A percentile compares a stretch with the other conserved stretches of the same genome.
Evolutionary conservation across 2,113 vertebrate genomes (phyloP).

Genomic region (Raphicerus campestris): DNA sequence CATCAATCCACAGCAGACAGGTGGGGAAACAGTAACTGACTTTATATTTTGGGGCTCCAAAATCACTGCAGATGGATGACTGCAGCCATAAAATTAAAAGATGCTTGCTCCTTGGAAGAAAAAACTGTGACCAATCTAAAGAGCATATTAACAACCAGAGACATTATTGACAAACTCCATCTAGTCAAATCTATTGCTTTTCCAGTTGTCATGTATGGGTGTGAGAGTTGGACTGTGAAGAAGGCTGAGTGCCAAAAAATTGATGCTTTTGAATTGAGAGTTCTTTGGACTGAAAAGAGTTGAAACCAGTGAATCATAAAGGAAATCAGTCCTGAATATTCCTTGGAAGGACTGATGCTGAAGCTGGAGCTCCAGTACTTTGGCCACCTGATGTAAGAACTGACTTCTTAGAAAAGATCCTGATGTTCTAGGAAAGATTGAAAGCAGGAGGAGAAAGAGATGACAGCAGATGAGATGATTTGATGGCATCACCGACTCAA

Average conservation of each 20-base stretch:
- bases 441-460: too few species aligned
- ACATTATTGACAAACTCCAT: not conserved
- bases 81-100: not conserved
- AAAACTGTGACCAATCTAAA: not conserved
- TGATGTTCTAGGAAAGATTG: not conserved
- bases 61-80: not conserved
- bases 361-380: not conserved
- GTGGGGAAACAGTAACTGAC: too few species aligned
- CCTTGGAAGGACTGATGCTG: not conserved
- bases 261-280: not conserved
- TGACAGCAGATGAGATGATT: not conserved
- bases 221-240: not conserved
- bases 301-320: not conserved
- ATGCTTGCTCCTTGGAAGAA: not conserved
- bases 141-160: not conserved
- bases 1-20: too few species aligned
- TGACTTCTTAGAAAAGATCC: not conserved
- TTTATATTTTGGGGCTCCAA: too few species aligned
- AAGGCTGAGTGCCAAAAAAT: too few species aligned
- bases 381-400: not conserved
- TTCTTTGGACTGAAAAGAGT: not conserved
- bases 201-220: not conserved
- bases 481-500: not conserved
- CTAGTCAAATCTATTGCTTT: not conserved
- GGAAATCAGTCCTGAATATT: not conserved